Base-by-base conservation (phyloP, 2,888 invertebrate genomes). In the Melieria omissa region DNA sequence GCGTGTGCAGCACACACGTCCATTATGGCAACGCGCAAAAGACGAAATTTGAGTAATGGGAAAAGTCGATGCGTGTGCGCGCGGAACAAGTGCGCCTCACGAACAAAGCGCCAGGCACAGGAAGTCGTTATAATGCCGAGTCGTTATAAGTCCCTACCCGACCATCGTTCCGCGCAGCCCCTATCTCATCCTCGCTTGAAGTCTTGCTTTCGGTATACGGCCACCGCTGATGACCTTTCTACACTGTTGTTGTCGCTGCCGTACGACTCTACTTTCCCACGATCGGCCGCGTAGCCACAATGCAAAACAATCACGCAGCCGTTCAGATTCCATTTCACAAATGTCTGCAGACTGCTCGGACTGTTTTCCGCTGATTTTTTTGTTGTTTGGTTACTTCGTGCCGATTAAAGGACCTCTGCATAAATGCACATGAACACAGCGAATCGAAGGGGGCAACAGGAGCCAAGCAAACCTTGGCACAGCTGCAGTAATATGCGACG, bases 401-500 rank as follows among this genome's bases (percentile, higher is more conserved):
- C 45, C 71, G 64, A 71, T 72, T 72, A 70, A 65, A 71, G 65
- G 61, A 67, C 68, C 72, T 68, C 60, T 57, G 64, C 68, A 66
- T 65, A 65, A 69, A 65, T 61, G 46, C 41, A 66, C 65, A 46
- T 70, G 65, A 66, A 41, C 55, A 62, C 67, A 58, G 42, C 46
- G 60, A 42, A 72, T 29, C 45, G 60, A 70, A 74, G 54, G 58
- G 63, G 62, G 60, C 63, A 55, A 65, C 60, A 63, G 47, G 46
- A 52, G 71, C 66, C 63, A 47, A 55, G 71, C 70, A 73, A 77
- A 73, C 64, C 2, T 29, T 29, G 65, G 73, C 76, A 77, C 78
- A 77, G 76, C 78, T 78, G 78, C 73, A 77, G 69, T 68, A 75
- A 75, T 29, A 29, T 29, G 29, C 29, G 29, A 29, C 29, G 29